Percentiles rank a stretch among this genome's conserved stretches.
phyloP scores from a whole-genome alignment of 2,113 vertebrate genomes.

The Pseudonaja textilis region DNA sequence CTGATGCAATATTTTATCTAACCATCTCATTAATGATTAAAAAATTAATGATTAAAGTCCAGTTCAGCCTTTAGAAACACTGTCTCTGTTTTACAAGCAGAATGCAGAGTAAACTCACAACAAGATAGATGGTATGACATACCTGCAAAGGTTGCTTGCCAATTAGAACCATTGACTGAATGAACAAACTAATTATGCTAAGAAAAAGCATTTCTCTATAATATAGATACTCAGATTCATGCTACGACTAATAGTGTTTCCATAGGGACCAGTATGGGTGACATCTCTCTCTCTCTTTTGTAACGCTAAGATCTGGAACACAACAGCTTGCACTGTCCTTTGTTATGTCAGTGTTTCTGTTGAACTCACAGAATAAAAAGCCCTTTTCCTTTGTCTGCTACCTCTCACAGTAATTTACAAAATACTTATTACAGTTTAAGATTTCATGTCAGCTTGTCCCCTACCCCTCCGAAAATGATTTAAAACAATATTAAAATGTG shows the following conservation, averaged over 20 bases:
- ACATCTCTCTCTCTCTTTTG: slow-evolving; percentile 16
- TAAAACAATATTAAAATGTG: slow-evolving; percentile 73
- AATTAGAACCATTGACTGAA: slow-evolving; percentile 34
- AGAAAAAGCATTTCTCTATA: background rate
- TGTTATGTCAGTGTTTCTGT: slow-evolving; percentile 50
- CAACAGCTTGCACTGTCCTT: slow-evolving; percentile 49
- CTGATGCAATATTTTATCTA: slow-evolving; percentile 36
- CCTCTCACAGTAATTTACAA: slow-evolving; percentile 56
- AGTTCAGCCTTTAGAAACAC: slow-evolving; percentile 49
- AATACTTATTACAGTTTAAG: slow-evolving; percentile 65
- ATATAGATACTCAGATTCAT: slow-evolving; percentile 39
- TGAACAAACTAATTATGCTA: slow-evolving; percentile 43
- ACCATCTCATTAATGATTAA: slow-evolving; percentile 46
- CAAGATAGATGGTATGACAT: background rate
- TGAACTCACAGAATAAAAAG: slow-evolving; percentile 51
- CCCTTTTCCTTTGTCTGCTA: slow-evolving; percentile 57
- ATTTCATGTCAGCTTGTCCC: slow-evolving; percentile 34
- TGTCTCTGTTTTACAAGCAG: background rate
- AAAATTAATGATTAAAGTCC: slow-evolving; percentile 58
- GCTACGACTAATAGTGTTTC: slow-evolving; percentile 32
- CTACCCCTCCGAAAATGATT: slow-evolving; percentile 61
- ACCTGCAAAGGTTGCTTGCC: slow-evolving; percentile 25
- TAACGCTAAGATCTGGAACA: slow-evolving; percentile 35
- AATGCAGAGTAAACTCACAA: slow-evolving; percentile 17
- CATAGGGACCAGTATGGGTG: slow-evolving; percentile 24